Evolutionary conservation across 64 coral and sea anemone genomes (phyloP).

Genomic region (Anthopleura sola): DNA sequence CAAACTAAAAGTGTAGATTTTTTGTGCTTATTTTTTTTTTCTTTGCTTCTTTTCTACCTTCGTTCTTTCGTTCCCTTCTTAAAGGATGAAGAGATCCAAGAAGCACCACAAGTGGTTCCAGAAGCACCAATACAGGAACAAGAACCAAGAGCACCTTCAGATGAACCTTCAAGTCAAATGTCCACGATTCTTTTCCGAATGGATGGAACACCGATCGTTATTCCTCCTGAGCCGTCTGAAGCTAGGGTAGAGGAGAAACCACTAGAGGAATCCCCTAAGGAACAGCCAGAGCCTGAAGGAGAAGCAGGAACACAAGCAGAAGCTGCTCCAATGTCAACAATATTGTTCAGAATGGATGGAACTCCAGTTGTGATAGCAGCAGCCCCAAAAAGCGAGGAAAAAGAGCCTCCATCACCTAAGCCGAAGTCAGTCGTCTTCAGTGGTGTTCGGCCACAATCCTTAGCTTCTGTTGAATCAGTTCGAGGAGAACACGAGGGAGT

Average conservation of each 20-base stretch:
- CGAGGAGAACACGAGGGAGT: constrained; percentile 8
- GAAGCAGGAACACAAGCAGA: background rate
- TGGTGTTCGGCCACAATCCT: constrained; percentile 1
- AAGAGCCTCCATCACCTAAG: background rate
- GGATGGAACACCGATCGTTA: constrained; percentile 3
- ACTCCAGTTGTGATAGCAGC: background rate
- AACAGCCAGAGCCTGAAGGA: background rate
- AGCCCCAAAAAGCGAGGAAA: background rate
- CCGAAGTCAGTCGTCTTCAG: background rate
- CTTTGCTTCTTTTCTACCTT: background rate
- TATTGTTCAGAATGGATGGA: constrained; percentile 13
- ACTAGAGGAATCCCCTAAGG: background rate
- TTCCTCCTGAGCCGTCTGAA: background rate
- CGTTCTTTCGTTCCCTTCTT: background rate
- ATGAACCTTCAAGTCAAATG: background rate
- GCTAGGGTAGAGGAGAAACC: background rate
- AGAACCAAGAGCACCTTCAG: background rate
- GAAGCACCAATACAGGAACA: background rate
- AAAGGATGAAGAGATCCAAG: background rate
- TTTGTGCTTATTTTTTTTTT: too few relatives aligned
- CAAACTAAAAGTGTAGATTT: too few relatives aligned
- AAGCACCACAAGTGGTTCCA: background rate
- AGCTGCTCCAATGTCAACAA: constrained; percentile 4
- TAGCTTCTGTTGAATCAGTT: constrained; percentile 6
- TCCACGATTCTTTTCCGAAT: constrained; percentile 12